Evolutionary conservation across 2,113 vertebrate species (phyloP).

Genomic region (Brachyhypopomus occidentalis): DNA sequence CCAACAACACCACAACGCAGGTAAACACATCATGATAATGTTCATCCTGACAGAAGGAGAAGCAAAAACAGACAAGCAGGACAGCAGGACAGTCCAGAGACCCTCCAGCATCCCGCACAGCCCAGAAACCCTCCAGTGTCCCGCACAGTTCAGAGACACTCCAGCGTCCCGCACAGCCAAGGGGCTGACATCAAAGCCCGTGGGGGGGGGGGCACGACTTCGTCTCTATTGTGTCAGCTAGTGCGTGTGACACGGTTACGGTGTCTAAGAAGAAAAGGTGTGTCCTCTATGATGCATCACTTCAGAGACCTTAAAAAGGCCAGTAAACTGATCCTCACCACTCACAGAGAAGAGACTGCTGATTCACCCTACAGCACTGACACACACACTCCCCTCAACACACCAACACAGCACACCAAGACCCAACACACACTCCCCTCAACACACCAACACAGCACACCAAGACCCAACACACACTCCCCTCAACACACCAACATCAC

Average conservation of each 20-base stretch:
- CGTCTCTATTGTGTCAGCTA: constrained; percentile 26
- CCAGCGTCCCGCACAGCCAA: neutral
- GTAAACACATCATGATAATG: no score
- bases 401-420: neutral
- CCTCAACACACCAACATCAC: neutral
- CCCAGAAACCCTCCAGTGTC: no score
- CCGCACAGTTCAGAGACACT: neutral
- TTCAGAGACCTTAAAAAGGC: constrained; percentile 43
- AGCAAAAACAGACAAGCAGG: no score
- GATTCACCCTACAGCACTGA: constrained; percentile 14
- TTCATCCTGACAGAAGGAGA: no score
- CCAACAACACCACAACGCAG: neutral
- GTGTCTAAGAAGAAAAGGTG: constrained; percentile 32
- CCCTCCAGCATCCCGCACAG: no score
- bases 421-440: neutral
- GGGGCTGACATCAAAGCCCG: constrained; percentile 33
- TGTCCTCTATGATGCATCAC: constrained; percentile 26
- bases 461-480: neutral
- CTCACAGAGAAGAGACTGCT: constrained; percentile 21
- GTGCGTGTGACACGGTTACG: constrained; percentile 46
- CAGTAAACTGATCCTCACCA: constrained; percentile 28
- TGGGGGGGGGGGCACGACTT: constrained; percentile 32
- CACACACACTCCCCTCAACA: constrained; percentile 21
- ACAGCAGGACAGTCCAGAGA: no score
- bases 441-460: neutral